Conservation (phyloP, 2,888 invertebrate genomes). For the Myopa testacea region DNA sequence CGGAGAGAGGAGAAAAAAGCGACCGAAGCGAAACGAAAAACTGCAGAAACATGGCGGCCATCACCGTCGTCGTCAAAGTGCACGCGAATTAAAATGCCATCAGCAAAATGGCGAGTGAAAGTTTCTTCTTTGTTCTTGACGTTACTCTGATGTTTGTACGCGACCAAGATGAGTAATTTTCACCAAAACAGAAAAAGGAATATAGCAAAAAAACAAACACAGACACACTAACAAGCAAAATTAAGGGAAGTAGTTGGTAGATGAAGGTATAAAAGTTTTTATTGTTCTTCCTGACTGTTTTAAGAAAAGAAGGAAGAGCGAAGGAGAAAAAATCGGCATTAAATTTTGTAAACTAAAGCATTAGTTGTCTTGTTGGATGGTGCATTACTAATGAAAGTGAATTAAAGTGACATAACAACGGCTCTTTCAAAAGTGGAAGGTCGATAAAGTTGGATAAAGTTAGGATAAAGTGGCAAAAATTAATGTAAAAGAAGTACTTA, state of each 20-base stretch:
- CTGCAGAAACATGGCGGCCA: slow-evolving; percentile 15
- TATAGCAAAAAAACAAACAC: neutral
- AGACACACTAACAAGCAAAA: neutral
- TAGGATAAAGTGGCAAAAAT: too few species aligned
- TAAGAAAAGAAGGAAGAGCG: too few species aligned
- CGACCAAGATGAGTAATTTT: neutral
- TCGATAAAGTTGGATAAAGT: too few species aligned
- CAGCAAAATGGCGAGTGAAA: slow-evolving; percentile 23
- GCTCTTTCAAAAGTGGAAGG: too few species aligned
- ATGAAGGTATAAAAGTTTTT: neutral
- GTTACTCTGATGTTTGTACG: neutral
- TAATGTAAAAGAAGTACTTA: too few species aligned
- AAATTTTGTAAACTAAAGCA: too few species aligned
- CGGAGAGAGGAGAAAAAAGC: neutral
- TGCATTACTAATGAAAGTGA: too few species aligned
- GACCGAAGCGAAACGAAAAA: neutral
- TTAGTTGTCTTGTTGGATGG: too few species aligned
- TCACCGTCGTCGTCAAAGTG: neutral
- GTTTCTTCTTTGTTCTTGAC: slow-evolving; percentile 9
- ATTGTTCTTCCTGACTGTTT: neutral
- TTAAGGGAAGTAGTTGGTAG: neutral
- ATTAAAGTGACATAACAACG: too few species aligned
- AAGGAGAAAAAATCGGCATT: too few species aligned
- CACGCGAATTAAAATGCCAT: slow-evolving; percentile 17
- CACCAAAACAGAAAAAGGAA: neutral